phyloP scores from a whole-genome alignment of 2,113 vertebrate genomes.

The Cyphomyrus plagiostoma region DNA sequence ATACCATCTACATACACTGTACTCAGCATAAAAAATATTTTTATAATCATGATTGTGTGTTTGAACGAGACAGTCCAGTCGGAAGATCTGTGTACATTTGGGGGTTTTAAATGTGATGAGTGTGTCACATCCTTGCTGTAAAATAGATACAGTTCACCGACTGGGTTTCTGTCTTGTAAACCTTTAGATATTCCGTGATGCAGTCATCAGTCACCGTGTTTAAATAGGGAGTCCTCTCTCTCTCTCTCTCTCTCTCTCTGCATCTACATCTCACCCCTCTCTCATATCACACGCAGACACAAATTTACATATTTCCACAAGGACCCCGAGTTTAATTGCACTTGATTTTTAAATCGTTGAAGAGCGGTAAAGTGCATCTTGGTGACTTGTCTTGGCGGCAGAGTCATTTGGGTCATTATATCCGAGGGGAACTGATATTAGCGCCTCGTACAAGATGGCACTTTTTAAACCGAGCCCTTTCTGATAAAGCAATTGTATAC shows the following conservation, averaged over 20 bases:
- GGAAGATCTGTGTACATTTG: not conserved
- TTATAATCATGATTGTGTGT: not conserved
- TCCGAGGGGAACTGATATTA: not conserved
- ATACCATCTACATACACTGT: not conserved
- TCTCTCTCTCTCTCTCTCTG: not conserved
- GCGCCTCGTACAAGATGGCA: not conserved
- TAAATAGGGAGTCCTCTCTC: not conserved
- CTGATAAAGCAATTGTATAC: not conserved
- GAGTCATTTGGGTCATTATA: not conserved
- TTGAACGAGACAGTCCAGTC: not conserved
- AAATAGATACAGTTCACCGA: not conserved
- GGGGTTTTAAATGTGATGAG: not conserved
- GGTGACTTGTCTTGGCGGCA: not conserved
- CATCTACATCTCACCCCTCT: not conserved
- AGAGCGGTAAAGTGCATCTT: not conserved
- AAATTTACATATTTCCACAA: constrained; percentile 5
- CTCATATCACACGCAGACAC: not conserved
- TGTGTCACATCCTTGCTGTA: not conserved
- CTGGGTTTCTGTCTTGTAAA: not conserved
- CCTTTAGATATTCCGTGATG: not conserved
- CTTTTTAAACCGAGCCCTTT: not conserved
- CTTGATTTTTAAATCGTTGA: constrained; percentile 10
- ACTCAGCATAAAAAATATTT: not conserved
- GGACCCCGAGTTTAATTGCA: constrained; percentile 1
- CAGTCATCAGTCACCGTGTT: constrained; percentile 1